Evolutionary conservation across 2,113 vertebrate genomes (phyloP), one percentile per base, ranked within the genome.

Genomic region (Cariama cristata): DNA sequence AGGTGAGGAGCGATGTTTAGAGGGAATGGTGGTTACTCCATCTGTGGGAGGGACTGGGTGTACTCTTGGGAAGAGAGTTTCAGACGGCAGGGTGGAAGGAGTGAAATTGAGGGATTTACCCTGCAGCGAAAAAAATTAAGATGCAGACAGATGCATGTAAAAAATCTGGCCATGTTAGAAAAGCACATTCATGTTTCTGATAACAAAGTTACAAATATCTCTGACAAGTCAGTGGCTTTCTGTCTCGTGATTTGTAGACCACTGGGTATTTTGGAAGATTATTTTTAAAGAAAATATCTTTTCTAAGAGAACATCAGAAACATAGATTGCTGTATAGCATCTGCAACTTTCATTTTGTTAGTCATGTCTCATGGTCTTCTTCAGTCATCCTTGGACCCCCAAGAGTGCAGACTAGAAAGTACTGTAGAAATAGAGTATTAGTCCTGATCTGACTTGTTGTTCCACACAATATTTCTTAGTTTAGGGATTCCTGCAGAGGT

Each of bases 21-120:
- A 91, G 19, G 30, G 27, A 62, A 8, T 22, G 44, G 12, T 50
- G 33, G 24, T 73, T 63, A 38, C 7, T 60, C 3, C 3, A 6
- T 13, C 72, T 64, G 2, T 53, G 47, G 19, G 4, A 10, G 14
- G 7, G 9, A 75, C 21, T 66, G 24, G 0, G 2, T n/a, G 19
- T 55, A 32, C 11, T 59, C 18, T 68, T 32, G 35, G 40, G 23
- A 77, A 60, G 26, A 69, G 22, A 4, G 83, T 86, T 72, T 91
- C 20, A 47, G 20, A 23, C 30, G 33, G 5, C 11, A 38, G 23
- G 14, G 58, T 58, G 28, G 13, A 69, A 88, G 20, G n/a, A 47
- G 9, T 3, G 6, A 83, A 76, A n/a, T 3, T 72, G 20, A 86
- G n/a, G 23, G n/a, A 60, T 82, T 86, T 82, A 63, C 14, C 3